Conservation (phyloP, 2,797 vertebrate species). For the Urosaurus nigricauda region DNA sequence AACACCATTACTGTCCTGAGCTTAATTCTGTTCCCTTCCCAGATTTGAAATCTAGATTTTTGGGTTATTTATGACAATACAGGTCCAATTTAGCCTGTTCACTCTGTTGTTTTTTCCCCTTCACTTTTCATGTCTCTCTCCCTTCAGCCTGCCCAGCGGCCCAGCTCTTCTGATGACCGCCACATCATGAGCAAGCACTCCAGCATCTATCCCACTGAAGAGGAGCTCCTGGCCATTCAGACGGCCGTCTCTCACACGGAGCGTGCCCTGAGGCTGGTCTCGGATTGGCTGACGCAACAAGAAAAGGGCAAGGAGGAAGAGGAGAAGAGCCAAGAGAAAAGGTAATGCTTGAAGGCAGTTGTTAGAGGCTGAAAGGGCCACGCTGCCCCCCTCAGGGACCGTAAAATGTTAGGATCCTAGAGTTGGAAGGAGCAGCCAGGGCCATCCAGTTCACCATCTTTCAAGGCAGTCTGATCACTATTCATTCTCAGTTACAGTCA, state of each 20-base stretch:
- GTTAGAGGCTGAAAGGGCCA: too few relatives aligned
- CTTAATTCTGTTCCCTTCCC: neutral
- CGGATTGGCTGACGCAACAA: conserved; percentile 82
- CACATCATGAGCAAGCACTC: conserved; percentile 88
- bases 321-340: neutral
- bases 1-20: neutral
- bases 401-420: too few relatives aligned
- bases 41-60: neutral
- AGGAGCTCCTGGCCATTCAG: conserved; percentile 87
- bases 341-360: conserved; percentile 42
- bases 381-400: neutral
- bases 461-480: too few relatives aligned
- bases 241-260: conserved; percentile 85
- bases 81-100: neutral
- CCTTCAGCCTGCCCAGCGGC: conserved; percentile 78
- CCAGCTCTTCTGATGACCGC: conserved; percentile 84
- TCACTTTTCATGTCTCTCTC: neutral
- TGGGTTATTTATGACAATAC: neutral
- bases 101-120: neutral
- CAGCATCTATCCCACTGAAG: conserved; percentile 86
- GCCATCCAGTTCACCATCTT: too few relatives aligned
- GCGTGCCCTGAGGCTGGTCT: conserved; percentile 86
- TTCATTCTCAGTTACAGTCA: too few relatives aligned
- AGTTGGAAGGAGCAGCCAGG: too few relatives aligned
- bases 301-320: conserved; percentile 38